These are phyloP conservation scores for Mythimna loreyi DNA, from an alignment of 2,888 invertebrate genomes.

Conservation along the genomic window DNA sequence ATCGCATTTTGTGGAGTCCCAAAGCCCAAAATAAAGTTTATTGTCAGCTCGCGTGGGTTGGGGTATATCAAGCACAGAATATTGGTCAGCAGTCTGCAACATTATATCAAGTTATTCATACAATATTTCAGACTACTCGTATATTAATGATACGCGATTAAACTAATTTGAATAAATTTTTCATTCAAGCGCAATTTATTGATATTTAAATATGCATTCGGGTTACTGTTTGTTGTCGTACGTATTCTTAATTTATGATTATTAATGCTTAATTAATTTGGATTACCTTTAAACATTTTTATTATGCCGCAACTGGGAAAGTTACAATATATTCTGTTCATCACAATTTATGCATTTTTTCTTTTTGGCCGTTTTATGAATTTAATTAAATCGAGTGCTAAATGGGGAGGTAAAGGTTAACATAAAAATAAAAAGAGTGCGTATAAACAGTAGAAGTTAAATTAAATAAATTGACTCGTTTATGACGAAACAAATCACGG, in stretches of 20 bases:
- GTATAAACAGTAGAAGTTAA: not conserved
- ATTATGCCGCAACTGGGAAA: not conserved
- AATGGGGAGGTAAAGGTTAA: too few species aligned
- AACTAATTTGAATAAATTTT: slow-evolving; percentile 57
- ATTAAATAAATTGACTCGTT: not conserved
- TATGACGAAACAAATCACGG: not conserved
- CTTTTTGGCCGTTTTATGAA: not conserved
- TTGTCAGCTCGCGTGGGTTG: slow-evolving; percentile 81
- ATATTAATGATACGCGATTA: slow-evolving; percentile 53
- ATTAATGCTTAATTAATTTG: slow-evolving; percentile 42
- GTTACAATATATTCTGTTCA: not conserved
- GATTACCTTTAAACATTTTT: slow-evolving; percentile 5
- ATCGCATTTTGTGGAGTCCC: slow-evolving; percentile 77
- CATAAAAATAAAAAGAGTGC: not conserved
- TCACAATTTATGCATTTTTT: not conserved
- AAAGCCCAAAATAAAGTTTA: slow-evolving; percentile 88
- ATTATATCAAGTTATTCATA: slow-evolving; percentile 50
- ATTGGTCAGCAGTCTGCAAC: slow-evolving; percentile 51
- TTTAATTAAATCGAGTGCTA: not conserved
- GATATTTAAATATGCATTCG: slow-evolving; percentile 40
- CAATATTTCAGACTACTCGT: slow-evolving; percentile 30
- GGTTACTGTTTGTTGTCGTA: slow-evolving; percentile 41
- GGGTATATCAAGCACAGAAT: slow-evolving; percentile 43
- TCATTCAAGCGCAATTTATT: slow-evolving; percentile 47
- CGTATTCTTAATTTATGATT: slow-evolving; percentile 38